Evolutionary conservation across 2,797 vertebrate species (phyloP).

Genomic region (Halcyon leucocephala): DNA sequence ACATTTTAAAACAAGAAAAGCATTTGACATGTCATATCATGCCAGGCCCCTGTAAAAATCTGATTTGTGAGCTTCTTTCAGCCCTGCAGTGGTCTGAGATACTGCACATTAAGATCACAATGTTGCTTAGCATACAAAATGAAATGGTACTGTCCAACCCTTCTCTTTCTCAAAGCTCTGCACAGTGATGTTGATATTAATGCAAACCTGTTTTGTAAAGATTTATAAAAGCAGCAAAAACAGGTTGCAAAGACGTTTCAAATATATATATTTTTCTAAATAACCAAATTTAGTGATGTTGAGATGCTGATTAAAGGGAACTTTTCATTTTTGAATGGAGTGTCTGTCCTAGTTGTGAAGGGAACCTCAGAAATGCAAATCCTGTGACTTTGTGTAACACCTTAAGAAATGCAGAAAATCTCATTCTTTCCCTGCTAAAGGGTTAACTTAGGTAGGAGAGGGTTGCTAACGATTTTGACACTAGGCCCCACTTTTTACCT

Average conservation of each 20-base stretch:
- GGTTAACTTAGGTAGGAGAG: neutral
- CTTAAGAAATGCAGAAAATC: neutral
- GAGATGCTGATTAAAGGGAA: neutral
- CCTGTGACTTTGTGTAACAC: neutral
- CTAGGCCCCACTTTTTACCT: neutral
- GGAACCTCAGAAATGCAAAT: neutral
- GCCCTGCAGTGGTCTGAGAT: neutral
- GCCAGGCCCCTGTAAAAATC: neutral
- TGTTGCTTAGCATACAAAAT: neutral
- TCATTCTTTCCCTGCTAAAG: neutral
- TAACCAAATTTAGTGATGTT: neutral
- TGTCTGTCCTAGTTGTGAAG: neutral
- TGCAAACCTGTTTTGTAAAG: neutral
- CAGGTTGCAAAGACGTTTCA: neutral
- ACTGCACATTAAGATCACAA: neutral
- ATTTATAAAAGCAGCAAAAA: neutral
- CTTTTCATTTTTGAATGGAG: neutral
- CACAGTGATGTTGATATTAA: neutral
- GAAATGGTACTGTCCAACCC: accelerated
- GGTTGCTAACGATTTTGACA: neutral
- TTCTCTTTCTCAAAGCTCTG: neutral
- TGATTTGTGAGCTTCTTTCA: neutral
- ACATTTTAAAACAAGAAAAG: neutral
- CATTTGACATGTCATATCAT: neutral
- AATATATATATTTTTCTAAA: neutral